phyloP scores from a whole-genome alignment of 2,797 vertebrate species.

The Smutsia gigantea region DNA sequence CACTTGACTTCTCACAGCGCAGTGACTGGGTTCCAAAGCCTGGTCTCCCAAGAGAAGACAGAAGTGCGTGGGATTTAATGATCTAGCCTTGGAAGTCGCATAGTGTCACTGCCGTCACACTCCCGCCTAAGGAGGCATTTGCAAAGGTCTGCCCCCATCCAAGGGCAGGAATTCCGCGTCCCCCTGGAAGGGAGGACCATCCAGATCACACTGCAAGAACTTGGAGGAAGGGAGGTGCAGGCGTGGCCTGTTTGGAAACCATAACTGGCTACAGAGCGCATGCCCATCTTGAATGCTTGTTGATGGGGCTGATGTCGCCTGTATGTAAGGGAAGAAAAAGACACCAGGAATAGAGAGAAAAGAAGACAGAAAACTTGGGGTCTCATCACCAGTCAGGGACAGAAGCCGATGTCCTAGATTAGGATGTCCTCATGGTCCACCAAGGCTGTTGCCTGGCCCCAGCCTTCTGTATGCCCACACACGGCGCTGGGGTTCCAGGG shows the following conservation, averaged over 20 bases:
- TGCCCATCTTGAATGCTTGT: too few relatives aligned
- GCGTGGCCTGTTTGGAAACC: background rate
- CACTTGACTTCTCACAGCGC: background rate
- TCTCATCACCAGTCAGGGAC: background rate
- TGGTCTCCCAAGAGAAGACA: background rate
- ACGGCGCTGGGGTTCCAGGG: background rate
- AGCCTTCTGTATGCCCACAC: background rate
- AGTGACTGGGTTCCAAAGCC: background rate
- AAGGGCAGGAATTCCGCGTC: background rate
- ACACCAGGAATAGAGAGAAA: background rate
- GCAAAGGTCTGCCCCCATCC: background rate
- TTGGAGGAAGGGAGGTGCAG: rapidly evolving
- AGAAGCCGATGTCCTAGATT: background rate
- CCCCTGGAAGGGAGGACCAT: background rate
- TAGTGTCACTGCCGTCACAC: background rate
- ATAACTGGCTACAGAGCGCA: background rate
- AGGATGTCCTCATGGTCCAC: background rate
- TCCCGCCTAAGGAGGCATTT: background rate
- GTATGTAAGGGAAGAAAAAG: background rate
- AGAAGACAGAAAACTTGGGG: background rate
- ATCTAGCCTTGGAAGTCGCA: background rate
- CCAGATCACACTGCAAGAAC: background rate
- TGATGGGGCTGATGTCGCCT: background rate
- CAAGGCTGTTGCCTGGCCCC: background rate
- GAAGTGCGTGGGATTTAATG: background rate